Conservation (phyloP, 2,797 vertebrate genomes). For the Pseudocheirus occidentalis region DNA sequence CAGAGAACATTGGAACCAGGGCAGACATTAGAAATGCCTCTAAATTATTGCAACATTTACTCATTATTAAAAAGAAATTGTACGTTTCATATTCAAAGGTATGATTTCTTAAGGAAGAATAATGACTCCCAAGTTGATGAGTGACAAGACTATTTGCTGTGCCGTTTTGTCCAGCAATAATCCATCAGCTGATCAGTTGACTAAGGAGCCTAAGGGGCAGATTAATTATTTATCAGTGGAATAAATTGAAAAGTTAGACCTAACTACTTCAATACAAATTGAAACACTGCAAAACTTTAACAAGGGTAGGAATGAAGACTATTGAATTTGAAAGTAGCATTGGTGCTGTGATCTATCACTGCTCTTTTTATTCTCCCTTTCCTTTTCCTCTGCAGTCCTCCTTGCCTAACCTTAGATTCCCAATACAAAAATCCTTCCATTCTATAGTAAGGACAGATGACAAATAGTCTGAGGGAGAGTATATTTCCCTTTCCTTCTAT, state of each 20-base stretch:
- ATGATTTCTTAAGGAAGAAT: slow-evolving; percentile 68
- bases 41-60: slow-evolving; percentile 44
- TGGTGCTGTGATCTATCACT: background rate
- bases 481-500: slow-evolving; percentile 72
- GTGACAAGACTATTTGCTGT: slow-evolving; percentile 70
- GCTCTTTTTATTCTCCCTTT: background rate
- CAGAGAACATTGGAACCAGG: slow-evolving; percentile 39
- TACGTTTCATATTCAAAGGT: slow-evolving; percentile 56
- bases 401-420: background rate
- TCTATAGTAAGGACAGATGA: slow-evolving; percentile 66
- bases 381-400: background rate
- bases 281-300: slow-evolving; percentile 21
- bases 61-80: slow-evolving; percentile 59
- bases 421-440: slow-evolving; percentile 65
- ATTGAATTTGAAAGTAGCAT: slow-evolving; percentile 27
- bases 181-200: slow-evolving; percentile 76
- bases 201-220: slow-evolving; percentile 71
- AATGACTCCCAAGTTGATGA: slow-evolving; percentile 65
- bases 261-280: slow-evolving; percentile 65
- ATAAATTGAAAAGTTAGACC: slow-evolving; percentile 77
- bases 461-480: slow-evolving; percentile 64
- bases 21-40: slow-evolving; percentile 62
- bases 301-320: slow-evolving; percentile 53
- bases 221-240: slow-evolving; percentile 80
- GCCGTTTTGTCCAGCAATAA: slow-evolving; percentile 68